These are phyloP conservation scores for Gadus chalcogrammus DNA, from an alignment of 2,113 vertebrate species.

Conservation along the genomic window DNA sequence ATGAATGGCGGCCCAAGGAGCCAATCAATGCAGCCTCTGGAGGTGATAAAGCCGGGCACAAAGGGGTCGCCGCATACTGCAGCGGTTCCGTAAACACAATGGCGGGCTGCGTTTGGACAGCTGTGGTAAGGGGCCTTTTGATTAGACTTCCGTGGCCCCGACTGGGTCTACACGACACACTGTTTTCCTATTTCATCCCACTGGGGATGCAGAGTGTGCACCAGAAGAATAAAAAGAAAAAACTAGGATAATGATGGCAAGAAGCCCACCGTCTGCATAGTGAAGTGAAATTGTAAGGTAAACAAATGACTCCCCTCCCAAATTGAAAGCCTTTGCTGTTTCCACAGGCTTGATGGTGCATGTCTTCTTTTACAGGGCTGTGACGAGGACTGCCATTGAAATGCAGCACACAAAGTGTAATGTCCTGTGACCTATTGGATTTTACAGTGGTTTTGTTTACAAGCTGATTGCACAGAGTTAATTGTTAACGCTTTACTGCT, in stretches of 20 bases:
- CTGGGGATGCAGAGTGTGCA: slow-evolving; percentile 14
- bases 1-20: slow-evolving; percentile 50
- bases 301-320: slow-evolving; percentile 43
- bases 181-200: slow-evolving; percentile 16
- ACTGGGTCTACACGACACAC: slow-evolving; percentile 26
- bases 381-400: slow-evolving; percentile 36
- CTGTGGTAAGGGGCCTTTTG: slow-evolving; percentile 39
- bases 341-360: slow-evolving; percentile 41
- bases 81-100: slow-evolving; percentile 57
- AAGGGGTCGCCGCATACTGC: slow-evolving; percentile 44
- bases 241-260: slow-evolving; percentile 30
- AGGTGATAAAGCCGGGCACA: slow-evolving; percentile 51
- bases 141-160: slow-evolving; percentile 50
- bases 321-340: slow-evolving; percentile 25
- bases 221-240: slow-evolving; percentile 1
- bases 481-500: slow-evolving; percentile 63
- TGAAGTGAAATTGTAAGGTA: slow-evolving; percentile 59
- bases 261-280: slow-evolving; percentile 20
- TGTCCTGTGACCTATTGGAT: slow-evolving; percentile 61
- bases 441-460: slow-evolving; percentile 64
- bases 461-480: slow-evolving; percentile 59
- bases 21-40: slow-evolving; percentile 62
- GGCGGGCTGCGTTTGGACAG: slow-evolving; percentile 56
- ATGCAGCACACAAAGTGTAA: slow-evolving; percentile 55
- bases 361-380: slow-evolving; percentile 39